phyloP scores from a whole-genome alignment of 2,113 vertebrate species.

The Saguinus midas region DNA sequence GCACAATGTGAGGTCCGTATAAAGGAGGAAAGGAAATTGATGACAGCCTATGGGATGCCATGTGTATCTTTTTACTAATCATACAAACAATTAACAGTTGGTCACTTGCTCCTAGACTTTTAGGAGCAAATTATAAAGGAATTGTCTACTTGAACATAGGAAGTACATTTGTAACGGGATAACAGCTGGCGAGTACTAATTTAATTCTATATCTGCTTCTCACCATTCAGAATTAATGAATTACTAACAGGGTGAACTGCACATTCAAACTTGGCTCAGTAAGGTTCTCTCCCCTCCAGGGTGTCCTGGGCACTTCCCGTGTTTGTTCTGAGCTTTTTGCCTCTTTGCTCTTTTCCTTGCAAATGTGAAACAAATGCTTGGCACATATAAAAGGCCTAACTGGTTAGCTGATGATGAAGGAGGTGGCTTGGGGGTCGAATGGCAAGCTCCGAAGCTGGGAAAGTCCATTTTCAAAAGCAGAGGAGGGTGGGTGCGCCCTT shows the following conservation, averaged over 20 bases:
- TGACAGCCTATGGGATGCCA: neutral
- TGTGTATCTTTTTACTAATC: neutral
- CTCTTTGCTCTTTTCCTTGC: constrained; percentile 34
- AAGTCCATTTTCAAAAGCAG: constrained; percentile 9
- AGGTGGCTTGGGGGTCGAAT: neutral
- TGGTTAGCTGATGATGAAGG: constrained; percentile 8
- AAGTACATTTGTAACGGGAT: constrained; percentile 33
- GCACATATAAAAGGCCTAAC: neutral
- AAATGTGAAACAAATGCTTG: constrained; percentile 31
- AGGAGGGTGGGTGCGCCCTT: neutral
- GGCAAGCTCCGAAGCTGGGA: neutral
- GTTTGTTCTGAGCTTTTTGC: constrained; percentile 15
- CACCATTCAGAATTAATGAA: constrained; percentile 36
- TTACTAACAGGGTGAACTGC: neutral
- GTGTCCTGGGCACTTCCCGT: neutral
- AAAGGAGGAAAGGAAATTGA: constrained; percentile 22
- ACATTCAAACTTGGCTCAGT: neutral
- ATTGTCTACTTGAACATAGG: neutral
- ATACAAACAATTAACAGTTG: constrained; percentile 46
- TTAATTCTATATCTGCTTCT: constrained; percentile 50
- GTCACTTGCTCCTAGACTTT: constrained; percentile 29
- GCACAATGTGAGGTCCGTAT: neutral
- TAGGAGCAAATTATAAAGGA: constrained; percentile 58
- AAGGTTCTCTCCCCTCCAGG: neutral
- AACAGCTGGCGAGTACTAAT: constrained; percentile 48